Base-by-base conservation (phyloP, 1,140 invertebrate genomes). In the Rhagoletis pomonella region DNA sequence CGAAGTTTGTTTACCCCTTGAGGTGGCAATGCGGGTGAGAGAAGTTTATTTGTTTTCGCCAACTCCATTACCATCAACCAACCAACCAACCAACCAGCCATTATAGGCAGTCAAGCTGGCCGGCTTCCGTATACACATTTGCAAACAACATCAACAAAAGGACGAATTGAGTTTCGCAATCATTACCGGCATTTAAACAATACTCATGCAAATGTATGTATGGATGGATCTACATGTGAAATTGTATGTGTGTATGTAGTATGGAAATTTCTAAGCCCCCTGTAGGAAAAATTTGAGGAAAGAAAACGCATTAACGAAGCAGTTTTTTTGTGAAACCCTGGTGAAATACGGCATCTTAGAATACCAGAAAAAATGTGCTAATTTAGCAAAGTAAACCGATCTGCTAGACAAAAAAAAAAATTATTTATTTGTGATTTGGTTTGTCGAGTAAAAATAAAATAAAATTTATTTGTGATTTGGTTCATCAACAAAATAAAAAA, bases 1-100 rank as follows among this genome's bases (percentile, higher is more conserved):
- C 73, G 73, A 81, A 81, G 73, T 81, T 81, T 81, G 73, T 81
- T 81, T 81, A 81, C 73, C 73, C n/a, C 47, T 81, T 81, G 47
- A 81, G 73, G n/a, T 29, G 73, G 17, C 19, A 19, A 12, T 81
- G 73, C 73, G 73, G n/a, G 73, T 58, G 73, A 19, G 73, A 55
- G 47, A 81, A 55, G 73, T 81, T 81, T 81, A 55, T 81, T 81
- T 81, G 73, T 81, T 81, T 55, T 55, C 73, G n/a, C 2, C 73
- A 81, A 77, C 69, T 44, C 69, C 69, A 73, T 77, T 77, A 77
- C 42, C 44, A 77, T 47, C 69, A 42, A 47, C 44, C 12, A 47
- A n/a, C n/a, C 69, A 9, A 47, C 44, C 9, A 17, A 4, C 6
- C n/a, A 67, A 19, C 5, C 4, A 19, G 47, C 17, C 7, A 55